Evolutionary conservation across 1,140 invertebrate genomes (phyloP).

Genomic region (Bradysia coprophila): DNA sequence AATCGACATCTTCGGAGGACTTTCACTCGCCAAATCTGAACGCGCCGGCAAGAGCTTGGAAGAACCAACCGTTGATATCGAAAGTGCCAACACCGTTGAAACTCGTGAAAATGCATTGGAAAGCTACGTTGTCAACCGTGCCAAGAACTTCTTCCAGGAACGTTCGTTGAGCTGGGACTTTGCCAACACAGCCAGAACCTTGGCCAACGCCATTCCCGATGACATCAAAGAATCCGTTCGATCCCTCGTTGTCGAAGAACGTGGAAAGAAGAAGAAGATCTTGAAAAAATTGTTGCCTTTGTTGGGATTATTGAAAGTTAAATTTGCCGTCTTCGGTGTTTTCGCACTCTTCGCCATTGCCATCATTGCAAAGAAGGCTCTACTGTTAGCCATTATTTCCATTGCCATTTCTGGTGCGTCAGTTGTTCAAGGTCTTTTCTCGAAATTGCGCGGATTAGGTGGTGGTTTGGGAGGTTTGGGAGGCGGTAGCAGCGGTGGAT

Average conservation of each 20-base stretch:
- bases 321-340: constrained; percentile 32
- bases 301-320: constrained; percentile 36
- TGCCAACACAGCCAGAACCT: constrained; percentile 29
- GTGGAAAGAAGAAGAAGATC: constrained; percentile 41
- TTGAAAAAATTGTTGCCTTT: constrained; percentile 35
- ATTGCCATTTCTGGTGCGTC: constrained; percentile 39
- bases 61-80: constrained; percentile 23
- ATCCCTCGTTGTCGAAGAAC: constrained; percentile 37
- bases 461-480: constrained; percentile 15
- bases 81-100: constrained; percentile 27
- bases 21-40: constrained; percentile 32
- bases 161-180: constrained; percentile 34
- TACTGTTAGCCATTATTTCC: constrained; percentile 37
- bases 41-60: constrained; percentile 21
- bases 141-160: constrained; percentile 34
- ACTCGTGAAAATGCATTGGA: constrained; percentile 36
- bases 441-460: constrained; percentile 13
- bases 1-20: constrained; percentile 33
- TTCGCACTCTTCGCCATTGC: constrained; percentile 36
- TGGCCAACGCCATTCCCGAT: constrained; percentile 26
- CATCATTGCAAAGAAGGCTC: constrained; percentile 44
- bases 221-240: constrained; percentile 31
- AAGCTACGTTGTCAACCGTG: constrained; percentile 33
- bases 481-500: constrained; percentile 12
- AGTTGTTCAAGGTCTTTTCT: constrained; percentile 29